These are phyloP conservation scores for Caenorhabditis elegans DNA, from an alignment of 1,140 invertebrate species.

Conservation along the genomic window DNA sequence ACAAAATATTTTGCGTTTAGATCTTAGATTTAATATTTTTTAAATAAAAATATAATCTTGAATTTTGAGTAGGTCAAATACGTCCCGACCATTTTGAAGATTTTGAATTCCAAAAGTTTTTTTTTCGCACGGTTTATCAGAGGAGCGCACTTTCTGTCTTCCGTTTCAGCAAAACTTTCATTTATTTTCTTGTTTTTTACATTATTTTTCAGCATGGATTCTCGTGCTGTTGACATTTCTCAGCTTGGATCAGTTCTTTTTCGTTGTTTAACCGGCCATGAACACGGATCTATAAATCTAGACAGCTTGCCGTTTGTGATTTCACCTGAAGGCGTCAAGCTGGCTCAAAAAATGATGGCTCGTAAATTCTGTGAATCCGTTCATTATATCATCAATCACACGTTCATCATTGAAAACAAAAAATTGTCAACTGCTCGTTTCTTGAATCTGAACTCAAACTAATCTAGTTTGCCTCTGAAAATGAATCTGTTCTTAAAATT, in stretches of 20 bases:
- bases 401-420: background rate
- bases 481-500: no score
- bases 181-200: background rate
- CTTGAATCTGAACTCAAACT: background rate
- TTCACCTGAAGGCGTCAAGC: background rate
- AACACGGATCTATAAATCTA: background rate
- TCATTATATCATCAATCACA: background rate
- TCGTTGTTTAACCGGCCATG: background rate
- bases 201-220: background rate
- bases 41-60: no score
- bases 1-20: no score
- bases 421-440: background rate
- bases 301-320: background rate
- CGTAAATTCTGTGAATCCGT: background rate
- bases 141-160: no score
- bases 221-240: background rate
- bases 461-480: no score
- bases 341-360: conserved; percentile 6
- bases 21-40: no score
- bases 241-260: background rate
- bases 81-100: no score
- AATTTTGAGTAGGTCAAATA: no score
- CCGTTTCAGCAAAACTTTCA: no score
- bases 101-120: no score
- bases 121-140: no score